Conservation (phyloP, 2,888 invertebrate genomes). For the Caenorhabditis sinica region DNA sequence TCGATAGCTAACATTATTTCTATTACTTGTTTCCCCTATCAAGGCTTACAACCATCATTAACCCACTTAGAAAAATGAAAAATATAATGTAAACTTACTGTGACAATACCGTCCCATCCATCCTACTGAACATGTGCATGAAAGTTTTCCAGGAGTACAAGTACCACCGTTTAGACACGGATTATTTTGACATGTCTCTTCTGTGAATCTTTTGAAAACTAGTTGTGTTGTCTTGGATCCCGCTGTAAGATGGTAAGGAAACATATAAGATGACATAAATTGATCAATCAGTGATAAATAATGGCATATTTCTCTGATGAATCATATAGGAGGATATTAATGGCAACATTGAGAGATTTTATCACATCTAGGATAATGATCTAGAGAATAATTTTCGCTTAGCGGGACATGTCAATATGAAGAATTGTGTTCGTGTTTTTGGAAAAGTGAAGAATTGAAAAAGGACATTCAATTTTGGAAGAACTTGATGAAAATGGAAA, state of each 20-base stretch:
- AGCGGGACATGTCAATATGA: too few relatives aligned
- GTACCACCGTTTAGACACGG: conserved; percentile 82
- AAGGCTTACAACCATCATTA: conserved; percentile 3
- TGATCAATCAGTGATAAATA: neutral
- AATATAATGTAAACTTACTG: conserved; percentile 72
- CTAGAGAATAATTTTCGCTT: too few relatives aligned
- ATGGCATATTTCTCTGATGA: neutral
- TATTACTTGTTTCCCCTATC: neutral
- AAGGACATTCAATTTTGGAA: too few relatives aligned
- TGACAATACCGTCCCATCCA: conserved; percentile 84
- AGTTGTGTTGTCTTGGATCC: conserved; percentile 69
- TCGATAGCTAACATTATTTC: neutral
- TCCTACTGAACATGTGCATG: conserved; percentile 80
- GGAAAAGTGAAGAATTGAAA: too few relatives aligned
- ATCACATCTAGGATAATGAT: too few relatives aligned
- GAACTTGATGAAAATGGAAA: too few relatives aligned
- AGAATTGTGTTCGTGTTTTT: too few relatives aligned
- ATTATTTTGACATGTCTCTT: conserved; percentile 74
- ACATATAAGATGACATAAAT: neutral
- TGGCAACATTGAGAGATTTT: too few relatives aligned
- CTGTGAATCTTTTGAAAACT: conserved; percentile 70
- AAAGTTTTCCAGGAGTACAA: conserved; percentile 80
- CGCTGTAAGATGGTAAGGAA: conserved; percentile 40
- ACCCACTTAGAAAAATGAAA: neutral
- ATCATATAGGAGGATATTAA: too few relatives aligned